Evolutionary conservation across 2,113 vertebrate genomes (phyloP), one percentile per base, ranked within the genome.

Genomic region (Anser brachyrhynchus): DNA sequence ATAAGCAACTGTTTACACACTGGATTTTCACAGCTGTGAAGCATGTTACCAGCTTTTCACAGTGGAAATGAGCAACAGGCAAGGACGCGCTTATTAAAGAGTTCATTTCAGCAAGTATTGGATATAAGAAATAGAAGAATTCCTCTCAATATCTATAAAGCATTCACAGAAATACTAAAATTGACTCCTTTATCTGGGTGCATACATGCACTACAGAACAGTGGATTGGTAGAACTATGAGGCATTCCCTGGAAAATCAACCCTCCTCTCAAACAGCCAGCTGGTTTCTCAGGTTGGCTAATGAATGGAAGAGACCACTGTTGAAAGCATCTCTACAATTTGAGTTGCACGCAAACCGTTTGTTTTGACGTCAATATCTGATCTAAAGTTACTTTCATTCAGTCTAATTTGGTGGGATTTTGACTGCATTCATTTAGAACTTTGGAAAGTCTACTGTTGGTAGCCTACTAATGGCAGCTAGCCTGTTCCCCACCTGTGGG

Each of bases 1-100:
- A 89, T 77, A 94, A 95, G 88, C 61, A 91, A 85, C 92, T 67
- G 49, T 80, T 92, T 84, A 84, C 67, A 70, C 86, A 83, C 10
- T 72, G 74, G 39, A 79, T 61, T 91, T 80, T 84, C 70, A 93
- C 35, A 87, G 78, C 70, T 94, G 41, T 93, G 84, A 96, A 89
- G 74, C 18, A 75, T 21, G 9, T 91, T 94, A 82, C 71, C 70
- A 29, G 7, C 92, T 84, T 39, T 41, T 95, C 65, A 55, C 67
- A 57, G 37, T 71, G 13, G 75, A 51, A 66, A 78, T 22, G 33
- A 92, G 19, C 25, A 84, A 37, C 18, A 52, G 41, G 58, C 58
- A 80, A 92, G 37, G 29, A 65, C 62, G 67, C 9, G 39, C 46
- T 65, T 82, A 8, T 20, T 58, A 46, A 41, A 78, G n/a, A 85